Conservation (phyloP, 35 echinoderm and acorn worm species). For the Acanthaster planci region DNA sequence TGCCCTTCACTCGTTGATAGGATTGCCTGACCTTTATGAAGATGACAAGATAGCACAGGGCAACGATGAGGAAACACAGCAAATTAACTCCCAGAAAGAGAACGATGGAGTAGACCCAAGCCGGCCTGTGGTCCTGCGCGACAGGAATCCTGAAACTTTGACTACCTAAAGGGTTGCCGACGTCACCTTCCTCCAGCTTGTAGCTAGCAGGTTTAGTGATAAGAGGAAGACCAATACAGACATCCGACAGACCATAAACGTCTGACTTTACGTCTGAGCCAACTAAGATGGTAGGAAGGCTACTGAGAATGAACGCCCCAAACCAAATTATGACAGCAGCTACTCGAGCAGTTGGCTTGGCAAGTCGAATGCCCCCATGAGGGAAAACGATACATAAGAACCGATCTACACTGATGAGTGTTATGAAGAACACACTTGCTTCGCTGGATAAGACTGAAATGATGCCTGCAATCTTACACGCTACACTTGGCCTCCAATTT, state of each 20-base stretch:
- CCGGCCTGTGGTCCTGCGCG: constrained; percentile 11
- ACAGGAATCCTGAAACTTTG: neutral
- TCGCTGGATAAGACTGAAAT: constrained; percentile 62
- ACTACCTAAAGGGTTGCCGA: constrained; percentile 11
- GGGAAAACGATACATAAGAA: constrained; percentile 58
- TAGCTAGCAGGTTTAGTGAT: constrained; percentile 19
- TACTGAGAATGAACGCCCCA: neutral
- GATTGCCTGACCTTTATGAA: neutral
- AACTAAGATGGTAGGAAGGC: constrained; percentile 23
- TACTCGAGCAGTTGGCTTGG: neutral
- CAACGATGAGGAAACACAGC: constrained; percentile 6
- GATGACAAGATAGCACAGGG: constrained; percentile 21
- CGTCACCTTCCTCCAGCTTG: neutral
- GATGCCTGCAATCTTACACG: constrained; percentile 45
- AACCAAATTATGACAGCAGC: constrained; percentile 32
- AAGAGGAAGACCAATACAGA: constrained; percentile 48
- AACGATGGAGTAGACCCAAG: constrained; percentile 30
- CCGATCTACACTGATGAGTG: constrained; percentile 51
- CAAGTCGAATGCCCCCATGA: constrained; percentile 22
- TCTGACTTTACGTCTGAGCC: constrained; percentile 2
- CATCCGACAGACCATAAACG: constrained; percentile 48
- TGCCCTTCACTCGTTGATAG: neutral
- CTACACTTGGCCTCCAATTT: constrained; percentile 7
- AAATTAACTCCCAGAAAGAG: constrained; percentile 46
- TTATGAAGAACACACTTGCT: constrained; percentile 54